These are phyloP conservation scores for Drosophila subobscura DNA, from an alignment of 1,140 invertebrate genomes.

Conservation along the genomic window DNA sequence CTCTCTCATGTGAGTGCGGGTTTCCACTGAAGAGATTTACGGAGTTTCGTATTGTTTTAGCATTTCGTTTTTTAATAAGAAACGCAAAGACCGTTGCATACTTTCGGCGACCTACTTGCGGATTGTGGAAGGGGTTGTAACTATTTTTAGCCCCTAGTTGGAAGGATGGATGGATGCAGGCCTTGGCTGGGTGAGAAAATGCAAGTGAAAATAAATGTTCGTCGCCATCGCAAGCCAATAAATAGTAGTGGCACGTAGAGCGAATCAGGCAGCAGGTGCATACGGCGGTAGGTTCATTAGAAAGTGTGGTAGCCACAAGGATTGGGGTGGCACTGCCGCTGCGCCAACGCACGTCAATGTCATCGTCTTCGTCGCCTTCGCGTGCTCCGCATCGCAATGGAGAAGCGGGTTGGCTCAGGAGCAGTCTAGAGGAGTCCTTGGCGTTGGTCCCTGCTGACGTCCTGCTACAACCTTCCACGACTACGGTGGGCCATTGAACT, in stretches of 20 bases:
- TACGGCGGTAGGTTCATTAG: neutral
- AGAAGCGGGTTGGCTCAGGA: neutral
- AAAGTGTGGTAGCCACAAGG: neutral
- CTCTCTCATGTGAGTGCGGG: too few species aligned
- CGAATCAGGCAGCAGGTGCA: constrained; percentile 18
- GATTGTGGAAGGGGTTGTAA: neutral
- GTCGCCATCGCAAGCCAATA: constrained; percentile 27
- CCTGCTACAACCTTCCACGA: constrained; percentile 30
- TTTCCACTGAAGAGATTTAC: too few species aligned
- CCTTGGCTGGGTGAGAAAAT: constrained; percentile 25
- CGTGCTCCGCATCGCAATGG: constrained; percentile 28
- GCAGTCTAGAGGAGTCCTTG: neutral
- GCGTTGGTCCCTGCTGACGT: constrained; percentile 33
- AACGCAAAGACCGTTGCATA: constrained; percentile 27
- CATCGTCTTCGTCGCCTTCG: constrained; percentile 18
- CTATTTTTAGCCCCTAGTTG: constrained; percentile 27
- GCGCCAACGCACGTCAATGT: constrained; percentile 30
- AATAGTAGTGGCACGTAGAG: constrained; percentile 45
- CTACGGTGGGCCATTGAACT: constrained; percentile 22
- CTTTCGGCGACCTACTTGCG: constrained; percentile 54
- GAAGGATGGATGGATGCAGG: constrained; percentile 12
- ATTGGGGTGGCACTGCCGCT: neutral
- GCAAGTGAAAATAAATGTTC: constrained; percentile 10
- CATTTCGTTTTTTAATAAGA: neutral
- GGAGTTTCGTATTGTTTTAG: too few species aligned